Conservation (phyloP, 35 echinoderm and acorn worm species). For the Nesometra sesokonis region DNA sequence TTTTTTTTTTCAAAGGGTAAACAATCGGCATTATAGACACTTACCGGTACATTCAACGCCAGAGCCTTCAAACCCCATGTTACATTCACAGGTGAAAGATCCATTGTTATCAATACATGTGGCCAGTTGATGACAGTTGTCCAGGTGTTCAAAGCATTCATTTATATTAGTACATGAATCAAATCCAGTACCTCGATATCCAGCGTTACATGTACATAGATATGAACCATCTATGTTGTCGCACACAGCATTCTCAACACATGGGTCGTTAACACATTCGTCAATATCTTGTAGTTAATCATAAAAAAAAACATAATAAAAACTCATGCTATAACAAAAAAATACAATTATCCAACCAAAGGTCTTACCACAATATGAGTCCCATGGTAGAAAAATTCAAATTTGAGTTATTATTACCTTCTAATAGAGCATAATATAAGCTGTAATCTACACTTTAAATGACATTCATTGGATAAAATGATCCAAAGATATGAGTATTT, state of each 20-base stretch:
- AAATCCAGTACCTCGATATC: slow-evolving; percentile 60
- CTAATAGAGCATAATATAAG: too few relatives aligned
- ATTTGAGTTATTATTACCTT: too few relatives aligned
- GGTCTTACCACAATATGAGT: too few relatives aligned
- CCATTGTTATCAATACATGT: slow-evolving; percentile 21
- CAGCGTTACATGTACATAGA: slow-evolving; percentile 35
- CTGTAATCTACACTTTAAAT: too few relatives aligned
- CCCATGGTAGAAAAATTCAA: too few relatives aligned
- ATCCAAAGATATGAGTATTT: too few relatives aligned
- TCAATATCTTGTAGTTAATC: slow-evolving; percentile 40
- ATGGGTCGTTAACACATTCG: slow-evolving; percentile 38
- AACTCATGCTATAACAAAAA: too few relatives aligned
- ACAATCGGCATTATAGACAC: too few relatives aligned
- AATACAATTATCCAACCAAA: too few relatives aligned
- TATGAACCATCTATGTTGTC: slow-evolving; percentile 32
- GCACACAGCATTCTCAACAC: slow-evolving; percentile 39
- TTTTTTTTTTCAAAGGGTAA: too few relatives aligned
- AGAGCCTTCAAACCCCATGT: slow-evolving; percentile 20
- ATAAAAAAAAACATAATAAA: too few relatives aligned
- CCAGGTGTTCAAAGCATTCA: slow-evolving; percentile 50
- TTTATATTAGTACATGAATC: slow-evolving; percentile 34
- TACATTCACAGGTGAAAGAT: slow-evolving; percentile 25
- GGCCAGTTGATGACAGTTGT: slow-evolving; percentile 17
- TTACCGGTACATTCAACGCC: slow-evolving; percentile 23
- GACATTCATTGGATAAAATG: too few relatives aligned